Base-by-base conservation (phyloP, 2,113 vertebrate species). In the Pelobates fuscus region DNA sequence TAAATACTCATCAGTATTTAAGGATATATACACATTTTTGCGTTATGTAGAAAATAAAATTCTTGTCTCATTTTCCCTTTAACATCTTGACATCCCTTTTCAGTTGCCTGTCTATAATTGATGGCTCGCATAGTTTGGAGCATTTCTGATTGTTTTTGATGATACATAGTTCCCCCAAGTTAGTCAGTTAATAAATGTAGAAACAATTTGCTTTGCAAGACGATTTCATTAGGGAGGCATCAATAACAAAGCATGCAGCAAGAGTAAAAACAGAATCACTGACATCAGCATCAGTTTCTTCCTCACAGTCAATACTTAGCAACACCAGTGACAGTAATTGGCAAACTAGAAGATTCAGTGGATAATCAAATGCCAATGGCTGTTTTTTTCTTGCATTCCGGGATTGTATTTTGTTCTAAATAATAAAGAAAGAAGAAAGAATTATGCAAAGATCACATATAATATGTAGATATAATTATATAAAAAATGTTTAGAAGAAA, bases 191-290 rank as follows among this genome's bases (percentile, higher is more conserved):
- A 77, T 77, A 77, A 67, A 77, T 77, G 73, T 68, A 68, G 57
- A 77, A 77, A 77, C 55, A 68, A 77, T 68, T 77, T 77, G 73
- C 55, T 68, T 75, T 77, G 73, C 73, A 68, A 68, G 64, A 77
- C 44, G 41, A 77, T 77, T 75, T 77, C 73, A 77, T 77, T 77
- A 77, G 73, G 65, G 73, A 68, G 65, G 55, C 65, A 77, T 77
- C 73, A 77, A 68, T 77, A 68, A 77, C 55, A 25, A 41, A 60
- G 55, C 23, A 77, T 60, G 57, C 37, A 29, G 61, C 55, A 68
- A 61, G 55, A 77, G 65, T 68, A 23, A 68, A 49, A 60, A 29
- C 23, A 58, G 63, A 75, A 75, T 24, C 72, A 60, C 72, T 67
- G 72, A 52, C 54, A 77, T 68, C 73, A 68, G 72, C 72, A 67